These are phyloP conservation scores for Aphodius sticticus DNA, from an alignment of 2,888 invertebrate species.

Conservation along the genomic window DNA sequence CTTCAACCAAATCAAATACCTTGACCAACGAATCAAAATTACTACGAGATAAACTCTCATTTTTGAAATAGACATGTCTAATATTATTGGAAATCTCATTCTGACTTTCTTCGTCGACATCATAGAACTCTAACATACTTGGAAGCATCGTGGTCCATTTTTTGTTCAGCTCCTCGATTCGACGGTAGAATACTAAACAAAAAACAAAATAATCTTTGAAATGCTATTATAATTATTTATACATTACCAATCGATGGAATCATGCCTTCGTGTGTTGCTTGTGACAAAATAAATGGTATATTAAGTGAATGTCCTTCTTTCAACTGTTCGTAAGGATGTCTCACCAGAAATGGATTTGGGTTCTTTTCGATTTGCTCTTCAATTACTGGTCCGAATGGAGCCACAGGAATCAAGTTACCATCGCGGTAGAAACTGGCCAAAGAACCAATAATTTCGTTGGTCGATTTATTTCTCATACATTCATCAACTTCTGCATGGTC, in stretches of 20 bases:
- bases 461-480: slow-evolving; percentile 68
- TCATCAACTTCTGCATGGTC: slow-evolving; percentile 59
- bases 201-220: not conserved
- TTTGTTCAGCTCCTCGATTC: slow-evolving; percentile 28
- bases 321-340: slow-evolving; percentile 68
- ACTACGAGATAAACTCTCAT: slow-evolving; percentile 25
- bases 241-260: slow-evolving; percentile 69
- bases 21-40: slow-evolving; percentile 30
- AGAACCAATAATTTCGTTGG: slow-evolving; percentile 65
- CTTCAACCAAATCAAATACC: slow-evolving; percentile 15
- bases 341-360: slow-evolving; percentile 65
- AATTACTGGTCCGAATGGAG: slow-evolving; percentile 72
- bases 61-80: slow-evolving; percentile 30
- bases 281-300: slow-evolving; percentile 71
- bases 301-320: slow-evolving; percentile 65
- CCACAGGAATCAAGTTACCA: slow-evolving; percentile 62
- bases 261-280: slow-evolving; percentile 73
- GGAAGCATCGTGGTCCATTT: slow-evolving; percentile 25
- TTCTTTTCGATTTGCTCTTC: slow-evolving; percentile 57
- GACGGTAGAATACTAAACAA: slow-evolving; percentile 29
- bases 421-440: slow-evolving; percentile 35
- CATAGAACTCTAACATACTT: slow-evolving; percentile 26
- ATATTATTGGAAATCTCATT: slow-evolving; percentile 26
- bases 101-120: slow-evolving; percentile 11
- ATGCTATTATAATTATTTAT: not conserved